phyloP scores from a whole-genome alignment of 2,113 vertebrate species.

The Ranitomeya imitator region DNA sequence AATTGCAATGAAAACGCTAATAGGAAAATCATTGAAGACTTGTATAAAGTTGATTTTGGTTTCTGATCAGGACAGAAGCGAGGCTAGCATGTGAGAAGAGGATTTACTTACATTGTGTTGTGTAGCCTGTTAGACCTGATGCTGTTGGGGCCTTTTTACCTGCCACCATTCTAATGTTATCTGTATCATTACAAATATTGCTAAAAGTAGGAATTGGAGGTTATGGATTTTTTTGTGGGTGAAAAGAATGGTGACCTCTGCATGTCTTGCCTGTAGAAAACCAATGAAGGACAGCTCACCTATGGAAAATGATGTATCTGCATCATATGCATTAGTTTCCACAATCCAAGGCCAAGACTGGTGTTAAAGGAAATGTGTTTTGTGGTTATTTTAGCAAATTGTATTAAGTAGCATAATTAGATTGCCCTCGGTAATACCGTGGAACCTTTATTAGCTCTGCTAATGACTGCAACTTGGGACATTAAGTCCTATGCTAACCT shows the following conservation, averaged over 20 bases:
- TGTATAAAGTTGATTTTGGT: neutral
- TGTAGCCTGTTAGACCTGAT: neutral
- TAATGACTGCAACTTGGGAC: neutral
- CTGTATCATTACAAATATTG: neutral
- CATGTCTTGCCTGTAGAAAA: neutral
- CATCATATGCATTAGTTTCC: neutral
- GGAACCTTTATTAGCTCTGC: neutral
- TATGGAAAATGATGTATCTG: neutral
- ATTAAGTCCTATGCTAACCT: neutral
- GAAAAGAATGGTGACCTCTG: neutral
- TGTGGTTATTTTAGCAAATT: constrained; percentile 1
- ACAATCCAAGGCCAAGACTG: neutral
- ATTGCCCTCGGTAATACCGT: neutral
- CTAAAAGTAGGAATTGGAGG: neutral
- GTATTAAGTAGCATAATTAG: neutral
- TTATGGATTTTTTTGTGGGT: neutral
- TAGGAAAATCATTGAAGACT: neutral
- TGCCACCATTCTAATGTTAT: neutral
- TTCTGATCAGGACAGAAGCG: neutral
- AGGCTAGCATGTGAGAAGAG: neutral
- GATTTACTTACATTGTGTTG: neutral
- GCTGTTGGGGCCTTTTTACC: neutral
- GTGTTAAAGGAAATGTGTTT: neutral
- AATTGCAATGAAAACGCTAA: neutral
- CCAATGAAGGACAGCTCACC: neutral